Base-by-base conservation (phyloP, 2,797 vertebrate species). In the Luscinia luscinia region DNA sequence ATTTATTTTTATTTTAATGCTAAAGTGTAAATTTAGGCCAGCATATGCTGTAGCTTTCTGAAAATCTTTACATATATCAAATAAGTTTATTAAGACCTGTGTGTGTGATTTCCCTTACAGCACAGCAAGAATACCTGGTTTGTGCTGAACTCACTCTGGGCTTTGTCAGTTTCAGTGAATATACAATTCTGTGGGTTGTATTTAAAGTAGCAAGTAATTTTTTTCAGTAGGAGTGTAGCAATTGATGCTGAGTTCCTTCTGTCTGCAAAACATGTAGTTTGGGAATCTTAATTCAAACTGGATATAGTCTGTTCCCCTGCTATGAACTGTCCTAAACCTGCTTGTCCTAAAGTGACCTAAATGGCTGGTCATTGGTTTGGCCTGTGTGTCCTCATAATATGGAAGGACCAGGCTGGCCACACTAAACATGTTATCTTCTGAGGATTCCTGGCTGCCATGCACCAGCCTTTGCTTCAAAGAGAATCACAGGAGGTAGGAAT, bases 181-280 rank as follows among this genome's bases (percentile, higher is more conserved):
- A 68, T 64, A n/a, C n/a, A 52, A 9, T 84, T 88, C 58, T 79
- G 38, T 91, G 79, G 66, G 58, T 73, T 92, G 72, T 85, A 93
- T 94, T 96, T 92, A 87, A 72, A 91, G 62, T 78, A 91, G 34
- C 64, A 78, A 95, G 68, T 87, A 79, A 94, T 95, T 92, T 92
- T 90, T 6, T 91, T 93, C 87, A 72, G 87, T 91, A 81, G 91
- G 89, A 89, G 34, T 45, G 19, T 57, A 91, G 54, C 72, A 78
- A 85, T 67, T 85, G 93, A 92, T 92, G 82, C 84, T 78, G 87
- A 89, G 73, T 46, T 82, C 79, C 76, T 92, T 93, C 91, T 96
- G 87, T 92, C 94, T 92, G 78, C 57, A 87, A 52, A 89, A 43
- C 34, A 30, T 43, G 52, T 21, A 48, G 20, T 87, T 91, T 93